Percentiles rank a stretch among this genome's conserved stretches.
Conservation (phyloP, 2,797 vertebrate species). For the Coregonus sp. region DNA sequence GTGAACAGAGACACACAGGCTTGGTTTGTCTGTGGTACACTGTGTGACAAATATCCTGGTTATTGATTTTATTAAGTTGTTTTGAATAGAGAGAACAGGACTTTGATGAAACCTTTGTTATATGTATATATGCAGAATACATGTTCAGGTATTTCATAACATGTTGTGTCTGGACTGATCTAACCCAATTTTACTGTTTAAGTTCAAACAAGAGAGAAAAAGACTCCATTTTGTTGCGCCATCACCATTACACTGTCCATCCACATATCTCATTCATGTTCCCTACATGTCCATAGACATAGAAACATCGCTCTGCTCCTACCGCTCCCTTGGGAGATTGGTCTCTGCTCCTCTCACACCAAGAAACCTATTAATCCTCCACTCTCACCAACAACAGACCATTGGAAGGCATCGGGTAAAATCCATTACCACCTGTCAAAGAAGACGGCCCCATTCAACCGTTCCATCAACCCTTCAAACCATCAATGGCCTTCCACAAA, state of each 20-base stretch:
- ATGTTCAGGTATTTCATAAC: no score
- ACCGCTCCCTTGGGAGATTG: not conserved
- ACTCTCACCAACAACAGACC: not conserved
- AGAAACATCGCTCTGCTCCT: not conserved
- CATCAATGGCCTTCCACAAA: not conserved
- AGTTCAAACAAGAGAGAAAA: not conserved
- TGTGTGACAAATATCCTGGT: not conserved
- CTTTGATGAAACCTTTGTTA: not conserved
- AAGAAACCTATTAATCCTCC: not conserved
- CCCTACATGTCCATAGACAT: not conserved
- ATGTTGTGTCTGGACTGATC: not conserved
- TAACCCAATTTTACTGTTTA: not conserved
- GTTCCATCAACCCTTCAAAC: not conserved
- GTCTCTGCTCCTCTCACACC: not conserved
- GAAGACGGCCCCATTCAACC: not conserved
- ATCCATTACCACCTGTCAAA: not conserved
- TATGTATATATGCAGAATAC: not conserved
- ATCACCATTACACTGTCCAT: not conserved
- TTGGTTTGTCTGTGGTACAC: not conserved
- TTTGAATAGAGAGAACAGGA: not conserved
- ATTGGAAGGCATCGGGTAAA: not conserved
- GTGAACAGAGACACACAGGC: no score
- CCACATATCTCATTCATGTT: not conserved
- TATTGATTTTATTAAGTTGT: not conserved
- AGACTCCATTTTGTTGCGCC: not conserved